Base-by-base conservation (phyloP, 1,140 invertebrate species). In the Marisa cornuarietis region DNA sequence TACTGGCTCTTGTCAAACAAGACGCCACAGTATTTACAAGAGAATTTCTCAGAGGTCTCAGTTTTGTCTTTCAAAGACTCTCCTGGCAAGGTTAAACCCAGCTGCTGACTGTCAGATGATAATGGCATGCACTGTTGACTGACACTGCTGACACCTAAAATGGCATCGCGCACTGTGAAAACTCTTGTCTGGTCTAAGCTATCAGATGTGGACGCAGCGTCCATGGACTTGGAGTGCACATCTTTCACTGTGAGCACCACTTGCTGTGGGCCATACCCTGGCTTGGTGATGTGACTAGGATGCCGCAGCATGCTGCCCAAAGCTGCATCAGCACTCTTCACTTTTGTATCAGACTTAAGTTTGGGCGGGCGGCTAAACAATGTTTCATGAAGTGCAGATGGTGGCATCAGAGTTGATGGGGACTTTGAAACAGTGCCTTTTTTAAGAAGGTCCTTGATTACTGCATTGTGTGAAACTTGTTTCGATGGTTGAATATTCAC, bases 371-470 rank as follows among this genome's bases (percentile, higher is more conserved):
- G 76, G 62, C 58, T 26, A 63, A 65, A 52, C n/a, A 18, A 68
- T 49, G 52, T n/a, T 10, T 31, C 42, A 20, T 75, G 68, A 58
- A 65, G 54, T 16, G 68, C 20, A n/a, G 24, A 62, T 20, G 54
- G 78, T 49, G 72, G 49, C 24, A 51, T 20, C 8, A 65, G n/a
- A 20, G n/a, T 26, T 26, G 61, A 66, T 10, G 74, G 51, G 13
- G 74, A 51, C 11, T 63, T 24, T 58, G 88, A 80, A 83, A 86
- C 80, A 77, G 89, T 90, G 73, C 93, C 93, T 90, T 96, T 96
- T 54, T 96, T 88, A 10, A 97, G 87, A 16, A 96, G 92, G 88
- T 96, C 95, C 88, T 96, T 97, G 76, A 96, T 96, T 69, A 96
- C 95, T 9, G 94, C 95, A 31, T 94, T 93, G 85, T 95, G 95